Conservation (phyloP, 2,113 vertebrate species). For the Dicaeum eximium region DNA sequence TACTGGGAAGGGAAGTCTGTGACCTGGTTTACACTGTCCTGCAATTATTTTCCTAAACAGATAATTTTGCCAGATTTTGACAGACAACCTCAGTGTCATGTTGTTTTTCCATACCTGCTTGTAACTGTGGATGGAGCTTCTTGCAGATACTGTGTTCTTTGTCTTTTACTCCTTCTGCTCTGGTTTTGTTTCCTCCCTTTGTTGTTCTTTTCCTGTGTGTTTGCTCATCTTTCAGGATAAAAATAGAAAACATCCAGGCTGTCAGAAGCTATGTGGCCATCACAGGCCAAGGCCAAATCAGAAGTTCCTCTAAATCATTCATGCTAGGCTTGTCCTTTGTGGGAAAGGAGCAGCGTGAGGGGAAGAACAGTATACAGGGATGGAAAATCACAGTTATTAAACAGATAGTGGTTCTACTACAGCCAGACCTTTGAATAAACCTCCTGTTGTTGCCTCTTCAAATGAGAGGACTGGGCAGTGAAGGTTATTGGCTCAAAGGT, state of each 20-base stretch:
- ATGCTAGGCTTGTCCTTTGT: background rate
- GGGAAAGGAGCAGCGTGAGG: background rate
- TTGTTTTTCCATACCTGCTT: background rate
- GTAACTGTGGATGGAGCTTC: background rate
- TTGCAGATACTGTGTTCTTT: background rate
- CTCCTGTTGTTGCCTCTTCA: background rate
- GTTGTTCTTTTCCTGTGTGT: background rate
- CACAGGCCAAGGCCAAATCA: background rate
- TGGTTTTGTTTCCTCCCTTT: background rate
- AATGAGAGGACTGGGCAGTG: background rate
- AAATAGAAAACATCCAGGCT: slow-evolving; percentile 5
- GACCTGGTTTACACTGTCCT: background rate
- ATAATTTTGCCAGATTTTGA: rapidly evolving
- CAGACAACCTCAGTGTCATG: background rate
- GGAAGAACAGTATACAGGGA: background rate
- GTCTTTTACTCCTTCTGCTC: background rate
- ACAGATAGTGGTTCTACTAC: background rate
- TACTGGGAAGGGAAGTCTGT: background rate
- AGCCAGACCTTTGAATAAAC: background rate
- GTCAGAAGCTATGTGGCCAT: background rate
- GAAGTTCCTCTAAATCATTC: background rate
- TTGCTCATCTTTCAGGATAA: slow-evolving; percentile 7
- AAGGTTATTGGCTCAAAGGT: background rate
- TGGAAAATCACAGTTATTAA: background rate
- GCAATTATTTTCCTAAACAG: background rate